Conservation (phyloP, 2,797 vertebrate species). For the Acrossocheilus wenchowensis region DNA sequence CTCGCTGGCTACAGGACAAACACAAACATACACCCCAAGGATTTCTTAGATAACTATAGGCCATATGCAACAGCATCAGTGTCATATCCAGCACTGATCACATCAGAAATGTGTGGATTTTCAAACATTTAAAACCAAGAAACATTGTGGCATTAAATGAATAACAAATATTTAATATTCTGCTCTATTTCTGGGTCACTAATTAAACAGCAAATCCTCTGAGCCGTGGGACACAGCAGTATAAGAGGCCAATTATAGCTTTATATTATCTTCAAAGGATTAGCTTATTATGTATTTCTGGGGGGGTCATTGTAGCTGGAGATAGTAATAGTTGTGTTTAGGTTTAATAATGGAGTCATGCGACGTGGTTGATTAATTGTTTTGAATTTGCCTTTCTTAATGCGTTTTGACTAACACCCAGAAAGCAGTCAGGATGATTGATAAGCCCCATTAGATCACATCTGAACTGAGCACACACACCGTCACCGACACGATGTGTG, state of each 20-base stretch:
- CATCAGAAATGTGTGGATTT: neutral
- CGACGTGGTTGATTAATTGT: neutral
- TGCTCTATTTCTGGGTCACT: constrained; percentile 16
- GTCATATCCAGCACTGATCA: neutral
- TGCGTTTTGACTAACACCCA: neutral
- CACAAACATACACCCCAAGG: neutral
- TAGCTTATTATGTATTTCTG: neutral
- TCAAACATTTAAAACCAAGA: neutral
- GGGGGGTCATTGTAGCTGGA: neutral
- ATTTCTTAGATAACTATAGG: neutral
- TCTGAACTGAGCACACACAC: constrained; percentile 27
- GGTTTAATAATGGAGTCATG: constrained; percentile 11
- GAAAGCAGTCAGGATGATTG: constrained; percentile 23
- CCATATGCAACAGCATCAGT: neutral
- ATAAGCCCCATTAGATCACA: constrained; percentile 37
- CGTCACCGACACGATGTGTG: neutral
- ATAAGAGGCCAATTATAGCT: constrained; percentile 9
- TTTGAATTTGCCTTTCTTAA: constrained; percentile 14
- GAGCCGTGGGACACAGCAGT: neutral
- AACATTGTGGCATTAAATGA: neutral
- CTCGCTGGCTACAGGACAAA: neutral
- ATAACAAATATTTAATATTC: constrained; percentile 6
- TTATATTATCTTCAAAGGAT: constrained; percentile 25
- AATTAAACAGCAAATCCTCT: constrained; percentile 20
- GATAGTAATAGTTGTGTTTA: constrained; percentile 31